These are phyloP conservation scores for Chiridota heheva DNA, from an alignment of 35 echinoderm and acorn worm species.

Conservation along the genomic window DNA sequence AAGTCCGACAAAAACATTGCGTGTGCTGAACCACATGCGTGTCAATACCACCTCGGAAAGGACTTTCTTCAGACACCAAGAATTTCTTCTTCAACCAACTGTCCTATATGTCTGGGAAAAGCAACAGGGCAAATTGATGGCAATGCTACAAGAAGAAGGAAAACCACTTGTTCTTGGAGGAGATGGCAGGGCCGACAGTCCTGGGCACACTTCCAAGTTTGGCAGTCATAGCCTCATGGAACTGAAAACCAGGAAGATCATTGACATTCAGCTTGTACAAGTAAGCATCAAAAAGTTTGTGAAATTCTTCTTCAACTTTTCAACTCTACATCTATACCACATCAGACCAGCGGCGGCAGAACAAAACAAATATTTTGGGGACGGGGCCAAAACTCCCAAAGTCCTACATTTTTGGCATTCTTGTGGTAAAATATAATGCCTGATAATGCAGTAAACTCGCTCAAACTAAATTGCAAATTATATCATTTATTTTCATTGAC, in stretches of 20 bases:
- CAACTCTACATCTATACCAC: not conserved
- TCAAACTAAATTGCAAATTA: not conserved
- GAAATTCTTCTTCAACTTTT: too few relatives aligned
- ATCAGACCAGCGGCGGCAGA: not conserved
- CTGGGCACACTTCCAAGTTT: slow-evolving; percentile 63
- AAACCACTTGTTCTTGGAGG: slow-evolving; percentile 38
- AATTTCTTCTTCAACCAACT: slow-evolving; percentile 25
- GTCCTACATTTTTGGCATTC: not conserved
- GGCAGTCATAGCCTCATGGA: slow-evolving; percentile 48
- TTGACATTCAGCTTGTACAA: slow-evolving; percentile 43
- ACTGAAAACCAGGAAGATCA: slow-evolving; percentile 19
- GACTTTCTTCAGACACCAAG: slow-evolving; percentile 44
- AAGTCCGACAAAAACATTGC: slow-evolving; percentile 33
- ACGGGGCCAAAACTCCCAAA: not conserved
- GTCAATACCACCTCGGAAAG: not conserved
- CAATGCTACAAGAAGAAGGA: not conserved
- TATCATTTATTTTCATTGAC: not conserved
- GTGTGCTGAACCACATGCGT: slow-evolving; percentile 20
- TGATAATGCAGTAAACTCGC: not conserved
- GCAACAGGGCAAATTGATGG: not conserved
- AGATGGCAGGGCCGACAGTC: slow-evolving; percentile 49
- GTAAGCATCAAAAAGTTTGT: slow-evolving; percentile 13
- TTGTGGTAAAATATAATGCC: not conserved
- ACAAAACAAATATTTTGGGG: not conserved
- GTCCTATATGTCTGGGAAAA: slow-evolving; percentile 16